Evolutionary conservation across 2,888 invertebrate genomes (phyloP), one percentile per base, ranked within the genome.

Genomic region (Hirtodrosophila cameraria): DNA sequence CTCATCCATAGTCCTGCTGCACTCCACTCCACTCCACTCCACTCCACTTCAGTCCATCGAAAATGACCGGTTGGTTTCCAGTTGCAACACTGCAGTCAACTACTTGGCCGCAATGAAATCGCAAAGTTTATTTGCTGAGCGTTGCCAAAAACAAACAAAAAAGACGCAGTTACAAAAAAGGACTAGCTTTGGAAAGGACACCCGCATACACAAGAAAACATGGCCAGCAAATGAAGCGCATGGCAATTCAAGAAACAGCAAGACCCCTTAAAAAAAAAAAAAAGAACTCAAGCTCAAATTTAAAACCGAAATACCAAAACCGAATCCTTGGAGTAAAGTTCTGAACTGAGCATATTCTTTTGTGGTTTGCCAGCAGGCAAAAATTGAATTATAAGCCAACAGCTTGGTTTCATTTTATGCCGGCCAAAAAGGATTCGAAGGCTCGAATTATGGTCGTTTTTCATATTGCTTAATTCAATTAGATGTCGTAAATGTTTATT

Each of bases 351-450:
- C n/a, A n/a, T n/a, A 58, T 45, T 33, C 59, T 59, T 77, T 60
- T 73, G 82, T 65, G 67, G 71, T 39, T 41, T 20, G 58, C 33
- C 54, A 45, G 60, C 33, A 42, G 46, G 46, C 65, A 59, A 55
- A 73, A 81, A 86, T 81, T 81, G 71, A 83, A 86, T 81, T 86
- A 86, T 74, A 76, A 69, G 70, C 69, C 70, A 35, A 46, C 48
- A 43, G 57, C 33, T 36, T 28, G 31, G 39, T 20, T 46, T 38
- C 48, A 46, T 50, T 46, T 42, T 35, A 36, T 48, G 23, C n/a
- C n/a, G n/a, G n/a, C n/a, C n/a, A n/a, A n/a, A n/a, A n/a, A n/a
- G n/a, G n/a, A n/a, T n/a, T 39, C 38, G n/a, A 31, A n/a, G 23
- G n/a, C 7, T 13, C 39, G 18, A 33, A 55, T 49, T 18, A 46